Evolutionary conservation across 2,113 vertebrate species (phyloP).

Genomic region (Hepsetus odoe): DNA sequence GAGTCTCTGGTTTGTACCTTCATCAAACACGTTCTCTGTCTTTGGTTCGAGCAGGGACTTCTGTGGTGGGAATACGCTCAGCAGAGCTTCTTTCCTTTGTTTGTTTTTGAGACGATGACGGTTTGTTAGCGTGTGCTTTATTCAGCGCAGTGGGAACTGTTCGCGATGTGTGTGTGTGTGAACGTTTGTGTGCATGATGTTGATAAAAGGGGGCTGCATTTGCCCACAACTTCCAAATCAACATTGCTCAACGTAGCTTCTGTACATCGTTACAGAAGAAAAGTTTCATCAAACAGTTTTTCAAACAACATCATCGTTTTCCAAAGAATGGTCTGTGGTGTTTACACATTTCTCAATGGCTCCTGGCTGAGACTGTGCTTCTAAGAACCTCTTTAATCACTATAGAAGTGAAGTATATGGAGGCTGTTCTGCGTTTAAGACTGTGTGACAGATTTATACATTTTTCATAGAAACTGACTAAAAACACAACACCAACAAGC

Average conservation of each 20-base stretch:
- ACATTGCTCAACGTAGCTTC: conserved; percentile 11
- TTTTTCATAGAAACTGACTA: no score
- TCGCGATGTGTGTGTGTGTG: background rate
- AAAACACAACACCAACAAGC: no score
- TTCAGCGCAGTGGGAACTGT: background rate
- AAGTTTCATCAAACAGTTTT: conserved; percentile 24
- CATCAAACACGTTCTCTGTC: conserved; percentile 18
- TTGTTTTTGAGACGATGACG: conserved; percentile 31
- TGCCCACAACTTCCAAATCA: conserved; percentile 31
- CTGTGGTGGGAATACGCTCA: conserved; percentile 33
- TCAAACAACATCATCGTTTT: conserved; percentile 11
- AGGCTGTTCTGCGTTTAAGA: no score
- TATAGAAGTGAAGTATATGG: no score
- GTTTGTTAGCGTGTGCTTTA: conserved; percentile 20
- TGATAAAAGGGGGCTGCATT: conserved; percentile 4
- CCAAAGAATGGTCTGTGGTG: background rate
- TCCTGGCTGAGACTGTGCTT: background rate
- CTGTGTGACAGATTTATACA: no score
- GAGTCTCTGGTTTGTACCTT: conserved; percentile 40
- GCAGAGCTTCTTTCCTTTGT: conserved; percentile 23
- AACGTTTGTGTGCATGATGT: background rate
- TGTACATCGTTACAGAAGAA: background rate
- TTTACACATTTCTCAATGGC: background rate
- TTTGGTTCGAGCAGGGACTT: conserved; percentile 29
- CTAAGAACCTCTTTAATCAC: no score